Evolutionary conservation across 2,888 invertebrate species (phyloP), one percentile per base, ranked within the genome.

Genomic region (Pseudococcus viburni): DNA sequence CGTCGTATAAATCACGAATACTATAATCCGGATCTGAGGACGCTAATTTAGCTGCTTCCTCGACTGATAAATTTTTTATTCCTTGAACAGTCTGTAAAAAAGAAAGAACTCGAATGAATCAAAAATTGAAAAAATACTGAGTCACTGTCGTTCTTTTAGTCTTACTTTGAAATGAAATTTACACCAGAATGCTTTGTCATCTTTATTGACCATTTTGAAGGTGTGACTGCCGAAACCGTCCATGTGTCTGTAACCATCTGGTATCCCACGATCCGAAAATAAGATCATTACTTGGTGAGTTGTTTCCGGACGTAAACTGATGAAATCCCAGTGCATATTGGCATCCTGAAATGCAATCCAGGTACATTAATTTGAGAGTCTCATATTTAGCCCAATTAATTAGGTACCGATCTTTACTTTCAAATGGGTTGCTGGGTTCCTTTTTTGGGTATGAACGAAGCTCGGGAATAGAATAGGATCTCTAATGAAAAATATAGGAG

Each of bases 291-390:
- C 92, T 91, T 98, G 98, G 91, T 99, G 98, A 59, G 94, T 94
- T 1, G 96, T 93, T 92, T 98, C 98, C 0, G 97, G 97, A 80
- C 98, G 94, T 84, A 98, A 93, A 0, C 96, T 94, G 90, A 98
- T 94, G 91, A 99, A 98, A 92, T 98, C 98, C 98, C 98, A 98
- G 91, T 97, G 97, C 97, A 97, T 97, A 91, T 98, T 96, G 2
- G 96, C 93, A 92, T 98, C 98, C 93, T 94, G 86, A 46, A 89
- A 80, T 33, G 26, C 26, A 33, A 1, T 33, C 26, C 26, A 33
- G 26, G 3, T 33, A 33, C 3, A 33, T 33, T 33, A 33, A 33
- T 33, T 33, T 33, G 26, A 3, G 26, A 33, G 3, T 33, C 26
- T 33, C 26, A 33, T 33, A 33, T 3, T 33, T 33, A 33, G 26